phyloP scores from a whole-genome alignment of 1,140 invertebrate genomes.

The Calliopsis andreniformis region DNA sequence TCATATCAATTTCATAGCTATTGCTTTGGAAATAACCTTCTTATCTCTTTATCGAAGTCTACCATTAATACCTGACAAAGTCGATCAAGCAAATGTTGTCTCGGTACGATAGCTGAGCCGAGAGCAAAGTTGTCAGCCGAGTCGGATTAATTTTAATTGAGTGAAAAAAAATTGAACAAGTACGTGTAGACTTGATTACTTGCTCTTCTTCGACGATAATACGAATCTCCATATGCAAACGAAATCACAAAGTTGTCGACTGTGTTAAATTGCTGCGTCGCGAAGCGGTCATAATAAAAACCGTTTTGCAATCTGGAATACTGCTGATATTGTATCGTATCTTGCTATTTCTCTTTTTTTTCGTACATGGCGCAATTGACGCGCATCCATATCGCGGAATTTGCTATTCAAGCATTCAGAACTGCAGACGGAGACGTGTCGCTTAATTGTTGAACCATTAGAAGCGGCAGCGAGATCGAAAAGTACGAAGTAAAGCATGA shows the following conservation, averaged over 20 bases:
- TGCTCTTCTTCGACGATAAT: too few relatives aligned
- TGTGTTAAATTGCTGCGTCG: too few relatives aligned
- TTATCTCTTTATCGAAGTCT: not conserved
- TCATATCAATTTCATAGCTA: constrained; percentile 28
- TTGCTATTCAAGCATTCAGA: not conserved
- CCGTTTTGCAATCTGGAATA: constrained; percentile 25
- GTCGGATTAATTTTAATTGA: too few relatives aligned
- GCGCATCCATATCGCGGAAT: not conserved
- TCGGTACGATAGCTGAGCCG: too few relatives aligned
- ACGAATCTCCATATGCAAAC: not conserved
- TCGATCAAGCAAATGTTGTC: not conserved
- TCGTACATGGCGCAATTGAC: not conserved
- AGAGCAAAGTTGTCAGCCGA: too few relatives aligned
- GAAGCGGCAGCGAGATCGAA: too few relatives aligned
- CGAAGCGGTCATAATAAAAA: not conserved
- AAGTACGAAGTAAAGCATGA: not conserved
- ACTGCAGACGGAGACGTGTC: too few relatives aligned
- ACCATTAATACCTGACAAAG: not conserved
- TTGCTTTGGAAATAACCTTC: constrained; percentile 37
- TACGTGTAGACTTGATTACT: too few relatives aligned
- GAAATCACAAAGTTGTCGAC: not conserved
- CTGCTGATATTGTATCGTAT: constrained; percentile 11
- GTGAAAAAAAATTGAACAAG: not conserved
- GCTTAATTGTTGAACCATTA: not conserved
- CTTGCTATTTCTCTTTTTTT: not conserved